Evolutionary conservation across 2,113 vertebrate genomes (phyloP).

Genomic region (Cinclus mexicanus): DNA sequence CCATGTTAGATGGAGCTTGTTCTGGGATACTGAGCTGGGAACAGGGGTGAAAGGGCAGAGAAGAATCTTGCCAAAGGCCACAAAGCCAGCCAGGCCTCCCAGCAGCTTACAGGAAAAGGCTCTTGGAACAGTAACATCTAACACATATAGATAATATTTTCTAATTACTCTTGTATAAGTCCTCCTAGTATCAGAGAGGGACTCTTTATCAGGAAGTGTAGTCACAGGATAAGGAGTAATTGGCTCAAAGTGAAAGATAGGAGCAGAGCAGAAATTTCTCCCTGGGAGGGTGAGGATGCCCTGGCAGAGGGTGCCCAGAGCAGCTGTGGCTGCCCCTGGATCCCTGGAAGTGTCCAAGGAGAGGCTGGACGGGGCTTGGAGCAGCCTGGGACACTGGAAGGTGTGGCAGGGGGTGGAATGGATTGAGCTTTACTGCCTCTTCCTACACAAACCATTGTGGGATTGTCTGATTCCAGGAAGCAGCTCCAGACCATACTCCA

Average conservation of each 20-base stretch:
- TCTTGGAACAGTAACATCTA: neutral
- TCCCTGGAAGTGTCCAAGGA: accelerated
- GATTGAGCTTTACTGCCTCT: neutral
- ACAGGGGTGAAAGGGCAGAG: neutral
- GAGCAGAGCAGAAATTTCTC: neutral
- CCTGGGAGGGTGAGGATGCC: neutral
- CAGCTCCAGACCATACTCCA: neutral
- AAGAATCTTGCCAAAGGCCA: neutral
- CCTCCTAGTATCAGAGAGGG: neutral
- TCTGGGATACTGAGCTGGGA: neutral
- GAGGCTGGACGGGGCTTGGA: accelerated
- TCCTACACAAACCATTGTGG: neutral
- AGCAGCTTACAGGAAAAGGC: neutral
- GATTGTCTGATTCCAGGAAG: neutral
- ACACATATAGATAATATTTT: neutral
- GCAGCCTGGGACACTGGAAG: accelerated
- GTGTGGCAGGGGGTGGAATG: neutral
- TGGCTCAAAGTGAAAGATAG: neutral
- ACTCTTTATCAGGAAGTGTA: neutral
- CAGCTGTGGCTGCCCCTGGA: neutral
- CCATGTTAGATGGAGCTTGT: neutral
- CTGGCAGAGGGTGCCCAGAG: neutral
- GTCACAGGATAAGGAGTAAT: neutral
- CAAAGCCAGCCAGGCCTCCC: neutral
- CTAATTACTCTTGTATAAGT: neutral